A percentile compares a stretch with the other conserved stretches of the same genome.
These are phyloP conservation scores for Drosophila littoralis DNA, from an alignment of 1,140 invertebrate species.

Conservation along the genomic window DNA sequence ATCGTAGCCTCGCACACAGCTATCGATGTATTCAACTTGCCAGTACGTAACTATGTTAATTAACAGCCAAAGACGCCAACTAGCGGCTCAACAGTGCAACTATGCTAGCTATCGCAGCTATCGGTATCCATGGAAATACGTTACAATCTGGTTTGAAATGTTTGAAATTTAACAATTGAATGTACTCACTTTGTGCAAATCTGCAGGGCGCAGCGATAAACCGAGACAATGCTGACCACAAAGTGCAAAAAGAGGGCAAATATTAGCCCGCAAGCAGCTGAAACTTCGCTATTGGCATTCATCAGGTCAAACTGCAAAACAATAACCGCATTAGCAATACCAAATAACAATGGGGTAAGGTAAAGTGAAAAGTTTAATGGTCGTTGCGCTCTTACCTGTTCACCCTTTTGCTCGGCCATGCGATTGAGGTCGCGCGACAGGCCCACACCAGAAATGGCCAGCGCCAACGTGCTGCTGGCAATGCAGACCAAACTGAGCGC, in stretches of 20 bases:
- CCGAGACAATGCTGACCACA: conserved; percentile 80
- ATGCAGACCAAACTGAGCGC: conserved; percentile 82
- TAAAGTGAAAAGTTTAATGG: conserved; percentile 19
- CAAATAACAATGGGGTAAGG: conserved; percentile 4
- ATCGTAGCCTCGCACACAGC: neutral
- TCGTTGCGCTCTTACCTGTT: conserved; percentile 28
- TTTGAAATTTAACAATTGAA: neutral
- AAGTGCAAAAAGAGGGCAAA: conserved; percentile 79
- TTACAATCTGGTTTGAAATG: conserved; percentile 4
- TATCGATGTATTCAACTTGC: neutral
- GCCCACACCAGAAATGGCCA: conserved; percentile 82
- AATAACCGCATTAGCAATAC: conserved; percentile 8
- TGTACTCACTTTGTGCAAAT: conserved; percentile 81
- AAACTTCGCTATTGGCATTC: conserved; percentile 72
- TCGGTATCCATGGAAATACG: neutral
- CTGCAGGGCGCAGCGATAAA: conserved; percentile 78
- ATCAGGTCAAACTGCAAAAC: conserved; percentile 67
- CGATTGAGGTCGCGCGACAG: conserved; percentile 78
- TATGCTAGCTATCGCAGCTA: conserved; percentile 13
- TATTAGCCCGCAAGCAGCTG: conserved; percentile 77
- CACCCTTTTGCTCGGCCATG: conserved; percentile 70
- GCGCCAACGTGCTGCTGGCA: conserved; percentile 77
- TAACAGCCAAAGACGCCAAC: conserved; percentile 20
- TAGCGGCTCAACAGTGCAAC: conserved; percentile 14
- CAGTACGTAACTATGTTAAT: conserved; percentile 20